Evolutionary conservation across 1,140 invertebrate genomes (phyloP).

Genomic region (Camponotus vicinus): DNA sequence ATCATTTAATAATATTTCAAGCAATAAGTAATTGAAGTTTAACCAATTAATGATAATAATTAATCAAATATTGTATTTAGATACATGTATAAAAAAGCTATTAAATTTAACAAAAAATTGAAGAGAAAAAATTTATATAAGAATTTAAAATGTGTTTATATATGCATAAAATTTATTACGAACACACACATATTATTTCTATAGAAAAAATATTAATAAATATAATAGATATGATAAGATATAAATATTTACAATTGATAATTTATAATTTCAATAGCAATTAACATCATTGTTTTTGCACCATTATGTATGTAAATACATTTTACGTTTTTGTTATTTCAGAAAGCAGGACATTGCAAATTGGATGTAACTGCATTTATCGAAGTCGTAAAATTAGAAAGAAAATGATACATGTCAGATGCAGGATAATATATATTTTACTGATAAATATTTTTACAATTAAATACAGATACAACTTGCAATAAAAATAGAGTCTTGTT

Average conservation of each 20-base stretch:
- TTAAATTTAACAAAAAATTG: neutral
- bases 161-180: too few species aligned
- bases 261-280: slow-evolving; percentile 25
- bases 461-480: slow-evolving; percentile 9
- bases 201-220: too few species aligned
- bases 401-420: slow-evolving; percentile 84
- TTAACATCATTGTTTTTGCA: neutral
- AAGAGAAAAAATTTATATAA: neutral
- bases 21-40: slow-evolving; percentile 48
- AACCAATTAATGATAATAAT: slow-evolving; percentile 52
- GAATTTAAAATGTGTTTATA: too few species aligned
- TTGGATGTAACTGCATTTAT: slow-evolving; percentile 88
- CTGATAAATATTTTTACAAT: slow-evolving; percentile 36
- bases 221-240: neutral
- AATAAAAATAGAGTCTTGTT: slow-evolving; percentile 17
- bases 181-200: too few species aligned
- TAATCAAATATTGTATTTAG: neutral
- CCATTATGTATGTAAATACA: neutral
- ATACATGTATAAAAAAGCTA: neutral
- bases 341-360: slow-evolving; percentile 91
- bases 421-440: slow-evolving; percentile 32
- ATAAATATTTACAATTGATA: slow-evolving; percentile 23
- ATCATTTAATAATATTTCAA: slow-evolving; percentile 41
- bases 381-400: slow-evolving; percentile 91
- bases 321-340: slow-evolving; percentile 76